Evolutionary conservation across 2,113 vertebrate genomes (phyloP).

Genomic region (Leptocoma aspasia): DNA sequence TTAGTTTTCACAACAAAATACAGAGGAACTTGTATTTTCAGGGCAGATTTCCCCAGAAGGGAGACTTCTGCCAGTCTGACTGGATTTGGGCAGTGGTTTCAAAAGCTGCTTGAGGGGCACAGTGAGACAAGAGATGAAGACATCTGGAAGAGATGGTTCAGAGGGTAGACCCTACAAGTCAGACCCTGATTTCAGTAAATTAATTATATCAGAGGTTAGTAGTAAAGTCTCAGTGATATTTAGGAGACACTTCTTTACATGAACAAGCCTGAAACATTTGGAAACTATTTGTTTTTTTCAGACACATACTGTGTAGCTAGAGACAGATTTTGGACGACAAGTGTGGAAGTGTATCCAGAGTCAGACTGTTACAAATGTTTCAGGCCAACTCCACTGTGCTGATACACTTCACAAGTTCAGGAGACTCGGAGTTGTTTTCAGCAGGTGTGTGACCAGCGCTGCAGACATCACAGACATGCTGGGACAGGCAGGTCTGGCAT

Average conservation of each 20-base stretch:
- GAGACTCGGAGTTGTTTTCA: neutral
- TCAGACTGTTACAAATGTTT: neutral
- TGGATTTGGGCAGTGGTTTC: neutral
- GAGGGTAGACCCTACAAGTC: neutral
- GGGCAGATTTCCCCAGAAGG: neutral
- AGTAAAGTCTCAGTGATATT: neutral
- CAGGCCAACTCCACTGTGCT: neutral
- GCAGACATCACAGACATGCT: rapidly evolving
- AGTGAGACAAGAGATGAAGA: neutral
- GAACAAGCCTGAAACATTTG: neutral
- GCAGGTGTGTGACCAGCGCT: rapidly evolving
- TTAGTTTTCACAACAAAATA: neutral
- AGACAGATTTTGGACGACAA: neutral
- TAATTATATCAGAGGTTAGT: neutral
- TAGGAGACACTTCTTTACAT: neutral
- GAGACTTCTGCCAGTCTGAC: neutral
- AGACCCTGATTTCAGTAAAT: neutral
- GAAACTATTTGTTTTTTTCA: neutral
- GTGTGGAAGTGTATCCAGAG: neutral
- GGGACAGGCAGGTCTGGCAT: neutral
- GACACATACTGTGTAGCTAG: neutral
- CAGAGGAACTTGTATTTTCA: neutral
- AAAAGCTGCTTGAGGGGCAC: neutral
- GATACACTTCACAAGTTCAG: neutral
- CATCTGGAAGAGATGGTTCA: neutral